Percentiles rank a stretch among this genome's conserved stretches.
phyloP scores from a whole-genome alignment of 2,888 invertebrate species.

The Trachelus troglodyta region DNA sequence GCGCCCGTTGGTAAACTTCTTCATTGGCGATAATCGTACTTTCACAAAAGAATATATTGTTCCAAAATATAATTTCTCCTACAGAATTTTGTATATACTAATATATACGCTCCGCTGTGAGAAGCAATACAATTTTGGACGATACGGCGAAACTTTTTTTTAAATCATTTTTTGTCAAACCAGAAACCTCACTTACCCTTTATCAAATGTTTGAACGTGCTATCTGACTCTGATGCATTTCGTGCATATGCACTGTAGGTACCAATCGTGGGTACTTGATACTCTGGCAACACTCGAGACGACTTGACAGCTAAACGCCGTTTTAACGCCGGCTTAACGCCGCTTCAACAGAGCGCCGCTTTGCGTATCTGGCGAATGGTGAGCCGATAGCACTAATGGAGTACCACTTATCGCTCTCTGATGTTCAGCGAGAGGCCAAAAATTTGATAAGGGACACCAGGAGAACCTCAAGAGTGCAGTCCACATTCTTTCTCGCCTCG shows the following conservation, averaged over 20 bases:
- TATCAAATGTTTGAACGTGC: neutral
- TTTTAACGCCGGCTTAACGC: neutral
- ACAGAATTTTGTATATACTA: neutral
- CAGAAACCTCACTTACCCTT: neutral
- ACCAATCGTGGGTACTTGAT: neutral
- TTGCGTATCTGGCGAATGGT: constrained; percentile 8
- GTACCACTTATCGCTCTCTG: constrained; percentile 5
- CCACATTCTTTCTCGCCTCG: neutral
- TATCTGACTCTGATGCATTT: neutral
- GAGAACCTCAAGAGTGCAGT: neutral
- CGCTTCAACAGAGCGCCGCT: neutral
- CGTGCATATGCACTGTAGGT: neutral
- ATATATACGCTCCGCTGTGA: neutral
- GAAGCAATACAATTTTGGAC: neutral
- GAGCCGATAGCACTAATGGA: constrained; percentile 4
- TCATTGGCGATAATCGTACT: too few relatives aligned
- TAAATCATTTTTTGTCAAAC: neutral
- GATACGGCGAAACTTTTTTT: neutral
- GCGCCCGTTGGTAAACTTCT: neutral
- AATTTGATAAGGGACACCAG: neutral
- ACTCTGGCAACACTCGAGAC: neutral
- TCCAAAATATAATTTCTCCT: neutral
- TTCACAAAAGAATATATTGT: too few relatives aligned
- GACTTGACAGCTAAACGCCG: neutral
- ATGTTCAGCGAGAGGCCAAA: constrained; percentile 5